A percentile compares a stretch with the other conserved stretches of the same genome.
These are phyloP conservation scores for Caenorhabditis zanzibari DNA, from an alignment of 2,888 invertebrate genomes.

Conservation along the genomic window DNA sequence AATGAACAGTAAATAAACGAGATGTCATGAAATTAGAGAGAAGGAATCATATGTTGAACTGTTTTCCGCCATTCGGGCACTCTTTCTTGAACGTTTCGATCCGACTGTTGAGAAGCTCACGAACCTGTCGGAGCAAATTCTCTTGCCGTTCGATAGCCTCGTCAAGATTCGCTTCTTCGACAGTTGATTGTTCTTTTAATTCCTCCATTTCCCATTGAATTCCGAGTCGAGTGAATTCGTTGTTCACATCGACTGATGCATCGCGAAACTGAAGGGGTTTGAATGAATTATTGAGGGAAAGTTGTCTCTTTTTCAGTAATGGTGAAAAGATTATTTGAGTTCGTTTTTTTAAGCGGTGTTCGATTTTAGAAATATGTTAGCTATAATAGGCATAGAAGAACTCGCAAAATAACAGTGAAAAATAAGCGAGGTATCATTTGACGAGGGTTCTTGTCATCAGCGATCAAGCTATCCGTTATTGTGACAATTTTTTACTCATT, in stretches of 20 bases:
- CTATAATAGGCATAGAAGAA: no score
- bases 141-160: slow-evolving; percentile 60
- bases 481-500: no score
- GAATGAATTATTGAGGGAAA: neutral
- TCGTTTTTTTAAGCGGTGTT: no score
- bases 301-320: no score
- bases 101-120: slow-evolving; percentile 15
- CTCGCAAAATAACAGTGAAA: no score
- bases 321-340: no score
- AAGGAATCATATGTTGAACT: slow-evolving; percentile 42
- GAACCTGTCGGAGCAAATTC: slow-evolving; percentile 17
- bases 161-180: slow-evolving; percentile 52
- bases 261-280: slow-evolving; percentile 68
- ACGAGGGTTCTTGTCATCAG: neutral
- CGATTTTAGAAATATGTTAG: no score
- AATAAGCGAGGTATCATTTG: no score
- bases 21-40: no score
- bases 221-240: slow-evolving; percentile 67
- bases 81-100: neutral
- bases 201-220: slow-evolving; percentile 70
- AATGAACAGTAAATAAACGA: no score
- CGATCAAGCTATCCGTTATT: neutral
- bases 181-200: slow-evolving; percentile 30
- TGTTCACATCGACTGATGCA: slow-evolving; percentile 63
- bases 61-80: slow-evolving; percentile 53